These are phyloP conservation scores for Disparrhopalites patrizii DNA, from an alignment of 2,888 invertebrate species.

Conservation along the genomic window DNA sequence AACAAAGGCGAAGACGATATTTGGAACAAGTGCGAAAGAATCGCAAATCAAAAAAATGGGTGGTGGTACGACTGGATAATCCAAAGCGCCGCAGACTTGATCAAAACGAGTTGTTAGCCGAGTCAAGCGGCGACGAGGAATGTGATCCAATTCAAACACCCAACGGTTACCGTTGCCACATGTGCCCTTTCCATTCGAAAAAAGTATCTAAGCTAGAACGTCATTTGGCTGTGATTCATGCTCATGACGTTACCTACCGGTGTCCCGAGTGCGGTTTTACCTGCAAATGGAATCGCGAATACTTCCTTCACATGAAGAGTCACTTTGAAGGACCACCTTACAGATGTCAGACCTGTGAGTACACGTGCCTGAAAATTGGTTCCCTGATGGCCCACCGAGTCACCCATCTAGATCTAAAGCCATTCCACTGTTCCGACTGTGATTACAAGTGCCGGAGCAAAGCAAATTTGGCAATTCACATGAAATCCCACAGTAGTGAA, in stretches of 20 bases:
- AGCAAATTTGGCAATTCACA: conserved; percentile 59
- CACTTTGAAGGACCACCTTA: conserved; percentile 63
- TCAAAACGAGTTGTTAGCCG: conserved; percentile 39
- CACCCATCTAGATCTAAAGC: conserved; percentile 57
- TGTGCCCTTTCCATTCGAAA: conserved; percentile 57
- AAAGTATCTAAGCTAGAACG: conserved; percentile 56
- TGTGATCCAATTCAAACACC: conserved; percentile 45
- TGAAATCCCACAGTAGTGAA: conserved; percentile 49
- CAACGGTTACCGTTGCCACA: conserved; percentile 53
- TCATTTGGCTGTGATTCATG: conserved; percentile 58
- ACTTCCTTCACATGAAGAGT: conserved; percentile 60
- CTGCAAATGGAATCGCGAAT: conserved; percentile 61
- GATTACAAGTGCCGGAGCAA: conserved; percentile 59
- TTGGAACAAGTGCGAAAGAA: conserved; percentile 39
- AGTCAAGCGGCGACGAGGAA: conserved; percentile 47
- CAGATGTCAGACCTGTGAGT: conserved; percentile 61
- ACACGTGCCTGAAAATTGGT: conserved; percentile 55
- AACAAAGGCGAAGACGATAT: conserved; percentile 39
- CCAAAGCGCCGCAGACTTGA: conserved; percentile 36
- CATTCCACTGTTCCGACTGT: conserved; percentile 57
- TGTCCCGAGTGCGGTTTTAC: conserved; percentile 63
- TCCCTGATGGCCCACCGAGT: conserved; percentile 60
- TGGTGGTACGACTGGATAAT: conserved; percentile 38
- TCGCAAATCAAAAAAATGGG: conserved; percentile 40
- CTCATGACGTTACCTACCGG: conserved; percentile 59